phyloP scores from a whole-genome alignment of 2,113 vertebrate genomes.

The Etheostoma cragini region DNA sequence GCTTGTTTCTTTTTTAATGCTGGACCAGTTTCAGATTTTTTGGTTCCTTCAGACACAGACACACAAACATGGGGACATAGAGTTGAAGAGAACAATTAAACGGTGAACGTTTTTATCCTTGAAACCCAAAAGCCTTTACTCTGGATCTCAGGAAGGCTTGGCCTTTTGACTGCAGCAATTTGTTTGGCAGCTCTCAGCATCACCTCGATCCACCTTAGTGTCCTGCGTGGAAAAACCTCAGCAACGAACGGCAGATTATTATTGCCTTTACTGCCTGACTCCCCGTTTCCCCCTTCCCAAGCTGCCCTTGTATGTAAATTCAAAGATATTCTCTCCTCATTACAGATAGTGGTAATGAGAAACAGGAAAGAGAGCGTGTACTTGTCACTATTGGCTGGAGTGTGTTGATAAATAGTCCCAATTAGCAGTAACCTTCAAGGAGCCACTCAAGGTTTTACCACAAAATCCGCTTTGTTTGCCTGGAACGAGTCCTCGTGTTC shows the following conservation, averaged over 20 bases:
- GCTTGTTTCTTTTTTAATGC: no score
- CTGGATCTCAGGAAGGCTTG: not conserved
- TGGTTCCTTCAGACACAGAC: no score
- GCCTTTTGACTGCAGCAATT: constrained; percentile 1
- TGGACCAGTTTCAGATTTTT: no score
- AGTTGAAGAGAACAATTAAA: not conserved
- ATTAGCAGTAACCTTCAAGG: constrained; percentile 82
- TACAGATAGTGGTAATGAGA: constrained; percentile 83
- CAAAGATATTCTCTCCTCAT: constrained; percentile 65
- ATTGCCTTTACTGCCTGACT: not conserved
- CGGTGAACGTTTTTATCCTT: not conserved
- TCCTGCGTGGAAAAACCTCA: not conserved
- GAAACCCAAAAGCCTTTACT: not conserved
- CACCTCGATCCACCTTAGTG: constrained; percentile 15
- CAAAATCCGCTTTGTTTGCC: constrained; percentile 61
- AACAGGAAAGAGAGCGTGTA: constrained; percentile 76
- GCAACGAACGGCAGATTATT: constrained; percentile 9
- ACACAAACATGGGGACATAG: no score
- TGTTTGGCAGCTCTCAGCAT: constrained; percentile 14
- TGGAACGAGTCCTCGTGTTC: constrained; percentile 43
- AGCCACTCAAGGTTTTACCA: constrained; percentile 65
- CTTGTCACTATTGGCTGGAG: constrained; percentile 77
- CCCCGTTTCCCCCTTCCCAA: not conserved
- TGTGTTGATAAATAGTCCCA: constrained; percentile 81
- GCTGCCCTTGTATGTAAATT: constrained; percentile 67